Evolutionary conservation across 2,797 vertebrate species (phyloP).

Genomic region (Sternarchorhynchus goeldii): DNA sequence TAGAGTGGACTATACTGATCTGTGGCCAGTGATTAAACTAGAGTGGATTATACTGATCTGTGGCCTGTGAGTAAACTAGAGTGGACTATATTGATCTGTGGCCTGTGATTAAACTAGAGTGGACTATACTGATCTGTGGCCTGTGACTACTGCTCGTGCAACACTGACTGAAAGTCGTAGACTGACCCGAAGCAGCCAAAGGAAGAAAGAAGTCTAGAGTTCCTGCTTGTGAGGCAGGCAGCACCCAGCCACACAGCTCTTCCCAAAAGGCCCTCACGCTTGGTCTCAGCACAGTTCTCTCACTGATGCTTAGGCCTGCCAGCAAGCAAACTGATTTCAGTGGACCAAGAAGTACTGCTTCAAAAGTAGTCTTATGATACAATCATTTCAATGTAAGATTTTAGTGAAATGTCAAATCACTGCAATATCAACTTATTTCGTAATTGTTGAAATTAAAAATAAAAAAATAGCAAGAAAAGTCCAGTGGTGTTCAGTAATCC

Average conservation of each 20-base stretch:
- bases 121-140: neutral
- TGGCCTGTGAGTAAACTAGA: no score
- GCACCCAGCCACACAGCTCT: conserved; percentile 74
- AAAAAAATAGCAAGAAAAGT: no score
- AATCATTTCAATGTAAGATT: neutral
- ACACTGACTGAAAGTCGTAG: neutral
- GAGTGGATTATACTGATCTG: no score
- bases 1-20: no score
- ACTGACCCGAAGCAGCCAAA: conserved; percentile 84
- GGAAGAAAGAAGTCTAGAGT: conserved; percentile 82
- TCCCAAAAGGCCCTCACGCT: conserved; percentile 84
- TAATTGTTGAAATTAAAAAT: no score
- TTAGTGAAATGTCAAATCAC: neutral
- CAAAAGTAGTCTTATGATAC: neutral
- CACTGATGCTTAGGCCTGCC: conserved; percentile 73
- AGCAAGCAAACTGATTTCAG: neutral
- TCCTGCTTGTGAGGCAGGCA: conserved; percentile 72
- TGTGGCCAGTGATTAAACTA: no score
- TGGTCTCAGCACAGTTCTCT: conserved; percentile 71
- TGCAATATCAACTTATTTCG: neutral
- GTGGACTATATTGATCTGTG: no score
- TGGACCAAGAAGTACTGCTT: neutral
- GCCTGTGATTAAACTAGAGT: no score
- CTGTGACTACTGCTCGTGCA: neutral
- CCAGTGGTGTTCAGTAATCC: neutral